Evolutionary conservation across 1,140 invertebrate species (phyloP).

Genomic region (Drosophila orosa): DNA sequence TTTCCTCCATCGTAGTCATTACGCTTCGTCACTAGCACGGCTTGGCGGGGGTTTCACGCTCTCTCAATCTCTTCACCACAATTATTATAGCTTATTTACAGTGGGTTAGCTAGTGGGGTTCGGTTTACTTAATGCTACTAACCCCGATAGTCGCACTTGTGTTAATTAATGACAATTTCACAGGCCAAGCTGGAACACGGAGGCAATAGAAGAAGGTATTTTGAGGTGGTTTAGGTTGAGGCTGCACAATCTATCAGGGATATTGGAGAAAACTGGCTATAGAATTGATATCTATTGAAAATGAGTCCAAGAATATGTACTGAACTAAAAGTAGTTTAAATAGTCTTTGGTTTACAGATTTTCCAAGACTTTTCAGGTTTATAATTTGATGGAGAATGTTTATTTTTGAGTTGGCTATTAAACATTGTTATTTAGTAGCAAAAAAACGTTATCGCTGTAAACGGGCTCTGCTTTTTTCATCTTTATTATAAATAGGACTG

Average conservation of each 20-base stretch:
- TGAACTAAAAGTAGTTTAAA: no score
- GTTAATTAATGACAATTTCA: not conserved
- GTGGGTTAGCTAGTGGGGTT: not conserved
- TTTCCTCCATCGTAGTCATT: conserved; percentile 35
- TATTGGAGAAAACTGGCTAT: no score
- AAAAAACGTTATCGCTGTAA: no score
- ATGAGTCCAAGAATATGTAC: not conserved
- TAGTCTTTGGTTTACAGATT: no score
- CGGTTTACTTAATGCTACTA: not conserved
- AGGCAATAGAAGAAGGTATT: not conserved
- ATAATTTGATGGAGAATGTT: no score
- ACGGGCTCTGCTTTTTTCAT: no score
- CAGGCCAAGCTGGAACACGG: not conserved
- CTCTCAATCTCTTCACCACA: not conserved
- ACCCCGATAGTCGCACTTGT: not conserved
- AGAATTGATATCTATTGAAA: not conserved
- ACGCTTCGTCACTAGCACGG: conserved; percentile 30
- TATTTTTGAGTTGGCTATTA: no score
- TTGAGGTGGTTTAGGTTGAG: not conserved
- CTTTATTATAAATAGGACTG: no score
- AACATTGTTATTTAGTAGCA: no score
- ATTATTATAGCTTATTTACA: not conserved
- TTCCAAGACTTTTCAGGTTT: no score
- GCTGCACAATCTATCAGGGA: no score
- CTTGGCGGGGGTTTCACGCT: not conserved